Base-by-base conservation (phyloP, 2,888 invertebrate species). In the Synergus gifuensis region DNA sequence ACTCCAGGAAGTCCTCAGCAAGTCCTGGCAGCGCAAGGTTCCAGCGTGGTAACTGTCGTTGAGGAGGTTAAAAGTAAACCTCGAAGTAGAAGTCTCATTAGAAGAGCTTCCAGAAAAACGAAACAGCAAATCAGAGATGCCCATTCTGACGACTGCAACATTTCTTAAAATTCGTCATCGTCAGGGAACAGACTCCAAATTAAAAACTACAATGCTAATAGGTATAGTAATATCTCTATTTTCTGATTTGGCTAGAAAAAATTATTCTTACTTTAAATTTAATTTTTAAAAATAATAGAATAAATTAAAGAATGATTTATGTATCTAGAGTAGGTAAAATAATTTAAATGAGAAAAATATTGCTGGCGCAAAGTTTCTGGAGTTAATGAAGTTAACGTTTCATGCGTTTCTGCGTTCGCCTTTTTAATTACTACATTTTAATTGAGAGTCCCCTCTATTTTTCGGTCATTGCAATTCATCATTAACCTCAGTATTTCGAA, bases 51-150 rank as follows among this genome's bases (percentile, higher is more conserved):
- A 69, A 87, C 89, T 18, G 88, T 89, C 4, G 87, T 90, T 36
- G 93, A 92, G 60, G 94, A 94, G 84, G 91, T 93, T 18, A 93
- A 94, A 89, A 90, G 94, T 82, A 95, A 95, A 86, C 95, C 95
- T 2, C 93, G 96, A 83, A 95, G 95, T 87, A 94, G 96, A 81
- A 96, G 96, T 82, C 94, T 97, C 82, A 97, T 97, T 86, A 94
- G 97, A 84, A 94, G 97, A 83, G 95, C 96, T 81, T 96, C 96
- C 88, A 94, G 96, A 86, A 96, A 96, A 92, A 95, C 96, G 82
- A 96, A 96, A 89, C 96, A 96, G 89, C 96, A 96, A 93, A 95
- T 96, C 86, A 93, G 95, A 85, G 96, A 96, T 87, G 94, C 95
- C 67, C 95, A 95, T 85, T 93, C 94, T 46, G 95, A 96, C 85